Percentiles rank a stretch among this genome's conserved stretches.
These are phyloP conservation scores for Pimpla rufipes DNA, from an alignment of 2,888 invertebrate species.

Conservation along the genomic window DNA sequence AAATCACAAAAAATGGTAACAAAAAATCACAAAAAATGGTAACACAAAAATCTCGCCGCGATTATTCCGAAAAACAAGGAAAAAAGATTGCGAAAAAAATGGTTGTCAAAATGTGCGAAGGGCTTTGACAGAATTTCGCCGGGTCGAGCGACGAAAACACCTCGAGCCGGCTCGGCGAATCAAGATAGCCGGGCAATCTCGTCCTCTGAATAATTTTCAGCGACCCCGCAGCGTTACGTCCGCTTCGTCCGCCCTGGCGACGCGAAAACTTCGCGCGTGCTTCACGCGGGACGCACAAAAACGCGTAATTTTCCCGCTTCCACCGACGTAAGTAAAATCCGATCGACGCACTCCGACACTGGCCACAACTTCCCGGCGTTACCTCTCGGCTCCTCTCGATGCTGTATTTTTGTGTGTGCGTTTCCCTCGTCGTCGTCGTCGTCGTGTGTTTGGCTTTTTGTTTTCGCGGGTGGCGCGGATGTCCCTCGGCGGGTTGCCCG, in stretches of 20 bases:
- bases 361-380: too few relatives aligned
- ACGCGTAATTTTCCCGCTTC: too few relatives aligned
- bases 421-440: background rate
- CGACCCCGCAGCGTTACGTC: background rate
- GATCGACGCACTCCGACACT: too few relatives aligned
- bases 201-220: slow-evolving; percentile 25
- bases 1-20: too few relatives aligned
- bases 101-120: background rate
- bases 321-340: too few relatives aligned
- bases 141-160: background rate
- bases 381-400: background rate
- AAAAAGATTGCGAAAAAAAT: too few relatives aligned
- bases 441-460: slow-evolving; percentile 5
- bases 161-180: slow-evolving; percentile 2
- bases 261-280: background rate
- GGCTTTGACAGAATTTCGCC: background rate
- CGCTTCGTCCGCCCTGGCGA: background rate
- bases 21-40: too few relatives aligned
- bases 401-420: background rate
- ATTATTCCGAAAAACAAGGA: background rate
- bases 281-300: too few relatives aligned
- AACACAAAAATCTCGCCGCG: too few relatives aligned
- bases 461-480: slow-evolving; percentile 30
- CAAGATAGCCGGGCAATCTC: slow-evolving; percentile 22
- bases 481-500: slow-evolving; percentile 44